phyloP scores from a whole-genome alignment of 2,113 vertebrate species.

The Calcarius ornatus region DNA sequence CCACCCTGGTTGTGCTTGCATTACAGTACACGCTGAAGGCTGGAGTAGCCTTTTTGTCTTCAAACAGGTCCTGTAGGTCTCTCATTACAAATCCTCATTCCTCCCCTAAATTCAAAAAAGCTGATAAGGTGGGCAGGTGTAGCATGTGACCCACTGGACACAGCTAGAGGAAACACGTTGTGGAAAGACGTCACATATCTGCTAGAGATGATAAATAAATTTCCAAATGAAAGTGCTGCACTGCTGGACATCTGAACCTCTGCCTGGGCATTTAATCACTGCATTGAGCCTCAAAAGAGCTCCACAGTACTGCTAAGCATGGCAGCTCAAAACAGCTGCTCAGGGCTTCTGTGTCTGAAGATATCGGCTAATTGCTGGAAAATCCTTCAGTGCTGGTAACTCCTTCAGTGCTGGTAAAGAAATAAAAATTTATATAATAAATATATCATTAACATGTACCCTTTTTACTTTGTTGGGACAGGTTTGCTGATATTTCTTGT shows the following conservation, averaged over 20 bases:
- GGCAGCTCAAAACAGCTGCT: background rate
- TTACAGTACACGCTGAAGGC: background rate
- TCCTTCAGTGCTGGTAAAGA: background rate
- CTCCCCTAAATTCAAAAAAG: background rate
- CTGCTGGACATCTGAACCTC: background rate
- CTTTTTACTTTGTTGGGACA: background rate
- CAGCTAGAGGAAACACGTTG: background rate
- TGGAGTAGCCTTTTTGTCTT: background rate
- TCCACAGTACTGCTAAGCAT: background rate
- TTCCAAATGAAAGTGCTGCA: background rate
- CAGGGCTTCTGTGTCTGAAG: background rate
- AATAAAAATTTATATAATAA: background rate
- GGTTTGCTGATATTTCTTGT: background rate
- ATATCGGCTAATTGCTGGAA: background rate
- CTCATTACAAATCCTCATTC: background rate
- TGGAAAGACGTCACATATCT: background rate
- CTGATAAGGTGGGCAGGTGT: background rate
- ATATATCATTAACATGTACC: background rate
- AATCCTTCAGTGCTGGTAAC: background rate
- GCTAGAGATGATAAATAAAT: background rate
- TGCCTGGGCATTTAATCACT: background rate
- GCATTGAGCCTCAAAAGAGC: background rate
- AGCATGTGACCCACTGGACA: background rate
- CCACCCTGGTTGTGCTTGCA: rapidly evolving
- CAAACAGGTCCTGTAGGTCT: background rate